These are phyloP conservation scores for Sebastes schlegelii DNA, from an alignment of 2,113 vertebrate genomes.

Conservation along the genomic window DNA sequence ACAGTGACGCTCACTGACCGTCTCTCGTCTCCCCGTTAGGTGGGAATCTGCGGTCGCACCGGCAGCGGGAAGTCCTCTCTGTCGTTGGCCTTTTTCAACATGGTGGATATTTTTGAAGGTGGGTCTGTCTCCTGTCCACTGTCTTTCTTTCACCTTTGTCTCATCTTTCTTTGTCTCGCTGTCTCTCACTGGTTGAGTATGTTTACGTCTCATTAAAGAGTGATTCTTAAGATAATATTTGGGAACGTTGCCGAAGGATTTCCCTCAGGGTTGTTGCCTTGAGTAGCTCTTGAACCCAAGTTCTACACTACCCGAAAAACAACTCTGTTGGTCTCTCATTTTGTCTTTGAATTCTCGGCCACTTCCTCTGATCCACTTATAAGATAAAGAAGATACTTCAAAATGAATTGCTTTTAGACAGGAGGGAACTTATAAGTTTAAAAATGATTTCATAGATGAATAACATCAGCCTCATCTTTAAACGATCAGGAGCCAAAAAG, in stretches of 20 bases:
- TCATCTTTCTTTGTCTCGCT: background rate
- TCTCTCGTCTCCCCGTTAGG: conserved; percentile 77
- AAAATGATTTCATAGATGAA: background rate
- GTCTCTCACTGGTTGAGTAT: background rate
- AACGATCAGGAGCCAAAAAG: background rate
- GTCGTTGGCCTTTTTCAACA: conserved; percentile 97
- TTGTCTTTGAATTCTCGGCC: background rate
- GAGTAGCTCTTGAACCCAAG: conserved; percentile 15
- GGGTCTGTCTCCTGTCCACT: conserved; percentile 62
- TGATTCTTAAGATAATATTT: background rate
- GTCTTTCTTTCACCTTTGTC: conserved; percentile 15
- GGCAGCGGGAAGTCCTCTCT: conserved; percentile 98
- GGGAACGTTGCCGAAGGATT: background rate
- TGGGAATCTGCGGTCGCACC: conserved; percentile 97
- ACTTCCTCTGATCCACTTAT: conserved; percentile 1
- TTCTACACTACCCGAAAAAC: conserved; percentile 2
- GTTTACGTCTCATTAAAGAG: conserved; percentile 34
- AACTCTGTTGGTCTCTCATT: no score
- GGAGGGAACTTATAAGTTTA: background rate
- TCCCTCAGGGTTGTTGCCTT: background rate
- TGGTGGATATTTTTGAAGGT: conserved; percentile 99
- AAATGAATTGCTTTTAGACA: background rate
- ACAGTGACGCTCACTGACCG: background rate
- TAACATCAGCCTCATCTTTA: background rate
- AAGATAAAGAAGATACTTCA: background rate